A percentile compares a stretch with the other conserved stretches of the same genome.
Conservation (phyloP, 2,888 invertebrate genomes). For the Cephalotes varians region DNA sequence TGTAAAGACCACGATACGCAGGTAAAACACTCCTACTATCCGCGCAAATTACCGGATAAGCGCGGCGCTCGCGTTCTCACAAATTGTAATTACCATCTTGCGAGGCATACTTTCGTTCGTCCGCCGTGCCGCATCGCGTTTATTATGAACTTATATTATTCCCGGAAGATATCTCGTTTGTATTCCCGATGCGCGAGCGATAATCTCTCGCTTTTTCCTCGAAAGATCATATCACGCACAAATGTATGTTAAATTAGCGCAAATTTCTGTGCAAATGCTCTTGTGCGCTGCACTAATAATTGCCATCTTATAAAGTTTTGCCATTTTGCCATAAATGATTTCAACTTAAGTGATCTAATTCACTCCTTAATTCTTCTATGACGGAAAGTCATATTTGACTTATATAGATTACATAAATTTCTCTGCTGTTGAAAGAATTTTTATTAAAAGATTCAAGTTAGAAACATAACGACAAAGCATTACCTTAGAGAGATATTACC, state of each 20-base stretch:
- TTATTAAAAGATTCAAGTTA: background rate
- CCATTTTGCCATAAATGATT: background rate
- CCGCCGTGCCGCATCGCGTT: background rate
- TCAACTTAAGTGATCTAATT: background rate
- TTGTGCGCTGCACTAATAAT: background rate
- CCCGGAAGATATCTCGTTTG: background rate
- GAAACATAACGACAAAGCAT: background rate
- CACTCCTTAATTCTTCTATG: background rate
- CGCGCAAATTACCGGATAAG: conserved; percentile 51
- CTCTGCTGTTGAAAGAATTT: background rate
- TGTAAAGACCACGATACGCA: conserved; percentile 36
- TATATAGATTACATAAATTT: background rate
- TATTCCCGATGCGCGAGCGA: conserved; percentile 21
- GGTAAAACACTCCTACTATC: conserved; percentile 32
- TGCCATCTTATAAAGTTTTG: background rate
- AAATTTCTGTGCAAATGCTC: background rate
- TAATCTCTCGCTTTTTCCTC: conserved; percentile 5
- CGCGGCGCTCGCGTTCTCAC: conserved; percentile 47
- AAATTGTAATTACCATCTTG: conserved; percentile 39
- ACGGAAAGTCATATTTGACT: background rate
- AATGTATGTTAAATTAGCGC: background rate
- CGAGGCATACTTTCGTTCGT: conserved; percentile 20
- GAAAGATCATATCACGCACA: background rate
- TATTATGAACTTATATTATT: conserved; percentile 15
- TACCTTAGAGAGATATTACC: no score